Evolutionary conservation across 2,797 vertebrate species (phyloP).

Genomic region (Pseudochirops cupreus): DNA sequence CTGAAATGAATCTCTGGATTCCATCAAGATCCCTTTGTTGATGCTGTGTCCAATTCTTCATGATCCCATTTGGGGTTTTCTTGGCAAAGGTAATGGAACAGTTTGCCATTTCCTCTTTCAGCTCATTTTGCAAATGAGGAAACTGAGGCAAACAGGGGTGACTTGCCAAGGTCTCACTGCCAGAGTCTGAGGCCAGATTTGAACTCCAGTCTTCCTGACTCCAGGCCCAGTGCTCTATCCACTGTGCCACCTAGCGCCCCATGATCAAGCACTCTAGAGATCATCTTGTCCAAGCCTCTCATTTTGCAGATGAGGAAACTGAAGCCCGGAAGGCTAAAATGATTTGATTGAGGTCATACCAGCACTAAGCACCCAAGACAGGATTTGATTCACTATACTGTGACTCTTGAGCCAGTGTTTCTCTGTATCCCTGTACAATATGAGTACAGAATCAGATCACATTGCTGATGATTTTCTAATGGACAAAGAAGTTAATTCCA

Average conservation of each 20-base stretch:
- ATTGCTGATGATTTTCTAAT: constrained; percentile 53
- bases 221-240: neutral
- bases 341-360: neutral
- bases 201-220: neutral
- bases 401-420: neutral
- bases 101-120: neutral
- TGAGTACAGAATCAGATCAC: constrained; percentile 39
- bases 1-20: neutral
- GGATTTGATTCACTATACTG: neutral
- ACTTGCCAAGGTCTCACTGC: neutral
- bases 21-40: neutral
- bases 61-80: neutral
- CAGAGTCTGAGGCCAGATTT: neutral
- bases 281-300: neutral
- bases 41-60: neutral
- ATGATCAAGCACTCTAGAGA: neutral
- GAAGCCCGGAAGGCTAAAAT: neutral
- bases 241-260: neutral
- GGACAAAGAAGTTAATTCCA: constrained; percentile 61
- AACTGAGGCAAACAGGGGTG: neutral
- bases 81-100: neutral
- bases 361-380: neutral
- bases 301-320: neutral
- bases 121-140: neutral
- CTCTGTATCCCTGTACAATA: constrained; percentile 15